Conservation (phyloP, 2,797 vertebrate genomes). For the Myotis daubentonii region DNA sequence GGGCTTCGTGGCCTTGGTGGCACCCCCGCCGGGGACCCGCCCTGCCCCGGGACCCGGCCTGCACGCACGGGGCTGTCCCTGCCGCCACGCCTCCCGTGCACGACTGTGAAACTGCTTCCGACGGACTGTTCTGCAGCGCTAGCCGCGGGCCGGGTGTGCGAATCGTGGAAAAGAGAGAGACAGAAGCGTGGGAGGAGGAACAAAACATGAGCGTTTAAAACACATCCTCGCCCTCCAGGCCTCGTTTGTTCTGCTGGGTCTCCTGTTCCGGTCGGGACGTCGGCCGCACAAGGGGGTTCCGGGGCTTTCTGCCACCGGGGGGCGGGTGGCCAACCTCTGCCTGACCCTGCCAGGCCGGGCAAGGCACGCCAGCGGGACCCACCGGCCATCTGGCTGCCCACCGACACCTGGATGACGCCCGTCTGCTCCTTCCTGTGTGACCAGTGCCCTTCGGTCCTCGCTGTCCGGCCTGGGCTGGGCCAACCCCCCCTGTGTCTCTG, state of each 20-base stretch:
- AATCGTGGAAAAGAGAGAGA: constrained; percentile 45
- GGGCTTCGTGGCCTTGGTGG: not conserved
- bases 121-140: constrained; percentile 72
- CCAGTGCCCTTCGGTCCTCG: not conserved
- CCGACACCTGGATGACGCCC: fast-evolving
- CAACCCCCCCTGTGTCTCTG: fast-evolving
- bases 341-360: fast-evolving
- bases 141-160: constrained; percentile 75
- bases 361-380: fast-evolving
- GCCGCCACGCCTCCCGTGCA: constrained; percentile 55
- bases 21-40: too few species aligned
- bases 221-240: constrained; percentile 64
- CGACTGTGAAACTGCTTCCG: constrained; percentile 85
- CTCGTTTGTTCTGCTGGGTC: constrained; percentile 66
- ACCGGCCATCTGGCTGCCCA: not conserved
- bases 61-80: not conserved
- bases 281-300: fast-evolving
- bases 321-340: not conserved
- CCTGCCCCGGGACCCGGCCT: too few species aligned
- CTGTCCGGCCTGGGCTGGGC: not conserved
- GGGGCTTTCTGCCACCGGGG: fast-evolving
- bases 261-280: not conserved
- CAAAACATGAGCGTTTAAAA: constrained; percentile 85
- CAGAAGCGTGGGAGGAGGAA: constrained; percentile 38
- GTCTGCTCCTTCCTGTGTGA: not conserved